phyloP scores from a whole-genome alignment of 2,888 invertebrate genomes.

The Aphidius colemani region DNA sequence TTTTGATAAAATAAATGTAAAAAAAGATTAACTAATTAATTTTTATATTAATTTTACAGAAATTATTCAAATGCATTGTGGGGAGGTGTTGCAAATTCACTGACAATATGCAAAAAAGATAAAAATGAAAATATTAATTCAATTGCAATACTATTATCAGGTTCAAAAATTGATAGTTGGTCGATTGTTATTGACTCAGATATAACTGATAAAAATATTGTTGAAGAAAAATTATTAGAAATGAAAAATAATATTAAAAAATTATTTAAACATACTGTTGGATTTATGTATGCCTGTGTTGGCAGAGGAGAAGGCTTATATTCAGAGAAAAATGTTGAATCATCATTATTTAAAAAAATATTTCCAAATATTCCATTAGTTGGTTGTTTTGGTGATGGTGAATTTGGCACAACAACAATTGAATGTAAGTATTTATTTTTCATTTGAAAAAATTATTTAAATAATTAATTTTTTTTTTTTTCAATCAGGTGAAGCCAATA shows the following conservation, averaged over 20 bases:
- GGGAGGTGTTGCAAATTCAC: constrained; percentile 44
- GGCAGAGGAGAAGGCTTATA: constrained; percentile 44
- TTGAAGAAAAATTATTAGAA: constrained; percentile 39
- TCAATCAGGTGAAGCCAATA: constrained; percentile 10
- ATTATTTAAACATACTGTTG: constrained; percentile 48
- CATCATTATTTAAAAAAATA: constrained; percentile 46
- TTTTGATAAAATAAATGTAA: no score
- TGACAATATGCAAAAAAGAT: constrained; percentile 39
- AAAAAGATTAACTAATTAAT: no score
- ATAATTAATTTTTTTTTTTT: not conserved
- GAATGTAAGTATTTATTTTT: constrained; percentile 36
- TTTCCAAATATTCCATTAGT: constrained; percentile 52
- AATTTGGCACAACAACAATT: constrained; percentile 41
- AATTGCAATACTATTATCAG: constrained; percentile 42
- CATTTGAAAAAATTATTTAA: not conserved
- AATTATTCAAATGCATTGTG: constrained; percentile 34
- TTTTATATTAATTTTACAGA: constrained; percentile 13
- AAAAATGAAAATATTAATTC: constrained; percentile 28
- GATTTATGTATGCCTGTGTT: constrained; percentile 52
- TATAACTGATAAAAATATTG: constrained; percentile 32
- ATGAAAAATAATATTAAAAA: constrained; percentile 39
- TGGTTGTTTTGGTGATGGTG: constrained; percentile 52
- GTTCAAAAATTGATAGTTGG: constrained; percentile 48
- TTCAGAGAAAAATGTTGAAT: constrained; percentile 41
- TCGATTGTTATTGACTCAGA: constrained; percentile 43